Evolutionary conservation across 2,113 vertebrate genomes (phyloP).

Genomic region (Piaya cayana): DNA sequence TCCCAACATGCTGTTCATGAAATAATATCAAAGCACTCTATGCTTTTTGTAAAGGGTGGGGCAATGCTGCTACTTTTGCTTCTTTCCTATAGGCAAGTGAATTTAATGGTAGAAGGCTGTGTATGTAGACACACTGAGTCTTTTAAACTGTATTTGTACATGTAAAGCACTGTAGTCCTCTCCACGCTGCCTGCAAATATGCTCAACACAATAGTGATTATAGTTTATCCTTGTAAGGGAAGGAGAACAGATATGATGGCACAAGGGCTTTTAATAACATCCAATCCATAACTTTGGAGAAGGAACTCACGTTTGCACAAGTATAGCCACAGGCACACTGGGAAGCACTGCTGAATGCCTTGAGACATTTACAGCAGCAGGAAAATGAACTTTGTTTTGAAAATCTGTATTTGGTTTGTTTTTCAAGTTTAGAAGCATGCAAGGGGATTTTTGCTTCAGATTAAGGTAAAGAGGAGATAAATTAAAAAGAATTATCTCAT

Average conservation of each 20-base stretch:
- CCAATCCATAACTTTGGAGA: background rate
- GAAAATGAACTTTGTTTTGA: background rate
- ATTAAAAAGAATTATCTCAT: background rate
- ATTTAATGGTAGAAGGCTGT: background rate
- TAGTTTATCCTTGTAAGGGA: background rate
- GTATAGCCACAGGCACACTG: background rate
- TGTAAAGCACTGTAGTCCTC: background rate
- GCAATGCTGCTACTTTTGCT: constrained; percentile 13
- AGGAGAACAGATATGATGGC: background rate
- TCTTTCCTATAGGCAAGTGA: background rate
- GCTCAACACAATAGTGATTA: background rate
- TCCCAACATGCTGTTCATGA: background rate
- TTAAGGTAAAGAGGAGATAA: background rate
- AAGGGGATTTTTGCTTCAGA: background rate
- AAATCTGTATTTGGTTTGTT: background rate
- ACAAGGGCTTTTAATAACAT: background rate
- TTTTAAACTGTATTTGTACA: background rate
- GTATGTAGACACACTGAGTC: background rate
- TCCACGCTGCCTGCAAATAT: background rate
- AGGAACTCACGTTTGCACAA: background rate
- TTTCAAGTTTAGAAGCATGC: background rate
- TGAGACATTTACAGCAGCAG: background rate
- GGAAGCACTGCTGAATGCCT: background rate
- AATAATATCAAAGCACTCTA: constrained; percentile 25
- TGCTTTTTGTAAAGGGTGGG: constrained; percentile 30